Base-by-base conservation (phyloP, 2,113 vertebrate species). In the Aphelocoma coerulescens region DNA sequence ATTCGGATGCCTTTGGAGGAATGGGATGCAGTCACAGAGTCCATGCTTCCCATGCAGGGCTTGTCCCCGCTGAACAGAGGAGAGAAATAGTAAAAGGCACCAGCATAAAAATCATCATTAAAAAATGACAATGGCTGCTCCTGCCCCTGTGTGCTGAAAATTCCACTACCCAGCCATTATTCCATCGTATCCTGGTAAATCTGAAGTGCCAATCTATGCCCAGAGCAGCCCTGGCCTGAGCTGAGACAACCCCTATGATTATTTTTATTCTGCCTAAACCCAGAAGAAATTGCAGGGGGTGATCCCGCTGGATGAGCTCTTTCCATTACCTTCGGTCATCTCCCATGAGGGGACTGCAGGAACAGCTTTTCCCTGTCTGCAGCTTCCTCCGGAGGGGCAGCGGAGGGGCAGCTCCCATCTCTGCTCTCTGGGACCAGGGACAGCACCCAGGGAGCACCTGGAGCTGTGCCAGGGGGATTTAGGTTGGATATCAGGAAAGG, bases 401-500 rank as follows among this genome's bases (percentile, higher is more conserved):
- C 5, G 6, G 24, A 54, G 30, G 30, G 54, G 35, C n/a, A 76
- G 3, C 17, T 62, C 24, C 3, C 1, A 35, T 6, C 46, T 41
- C 62, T 83, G 48, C 9, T 13, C 24, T 13, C 30, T 7, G 14
- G 0, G 28, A n/a, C 1, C 46, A 26, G 46, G 13, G 11, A 26
- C n/a, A 54, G 54, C 4, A 48, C 16, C 27, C 27, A 24, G 16
- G 72, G 33, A 27, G 20, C 0, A 9, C 30, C 51, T 55, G 51
- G 37, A 55, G 69, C 22, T 55, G 51, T 24, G 30, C 0, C 30
- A 55, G 51, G 32, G 68, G 16, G 11, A 13, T 0, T 49, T 0
- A 8, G 68, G 27, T 0, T 28, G 44, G 69, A 8, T 0, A 21
- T 21, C 9, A 54, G n/a, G 37, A 0, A 10, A 61, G 37, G 23